A percentile compares a stretch with the other conserved stretches of the same genome.
These are phyloP conservation scores for Harpagifer antarcticus DNA, from an alignment of 2,797 vertebrate genomes.

Conservation along the genomic window DNA sequence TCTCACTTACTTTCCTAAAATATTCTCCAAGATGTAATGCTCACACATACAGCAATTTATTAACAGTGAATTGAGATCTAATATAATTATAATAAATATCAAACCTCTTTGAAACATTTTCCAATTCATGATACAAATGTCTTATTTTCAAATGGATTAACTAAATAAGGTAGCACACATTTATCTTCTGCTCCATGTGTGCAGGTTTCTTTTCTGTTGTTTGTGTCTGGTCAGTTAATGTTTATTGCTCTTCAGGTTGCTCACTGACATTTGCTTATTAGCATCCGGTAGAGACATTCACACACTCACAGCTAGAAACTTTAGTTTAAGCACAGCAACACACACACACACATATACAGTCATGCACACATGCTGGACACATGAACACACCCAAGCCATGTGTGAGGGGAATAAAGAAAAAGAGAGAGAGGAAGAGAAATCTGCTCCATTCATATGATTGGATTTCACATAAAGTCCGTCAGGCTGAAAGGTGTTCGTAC, in stretches of 20 bases:
- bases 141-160: background rate
- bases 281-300: background rate
- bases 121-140: background rate
- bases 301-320: constrained; percentile 20
- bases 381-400: constrained; percentile 35
- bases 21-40: background rate
- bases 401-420: constrained; percentile 23
- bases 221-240: background rate
- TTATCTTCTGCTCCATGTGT: background rate
- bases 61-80: background rate
- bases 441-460: constrained; percentile 42
- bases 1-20: background rate
- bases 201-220: background rate
- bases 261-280: background rate
- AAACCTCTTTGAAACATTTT: background rate
- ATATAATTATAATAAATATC: too few relatives aligned
- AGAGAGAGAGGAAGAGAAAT: constrained; percentile 45
- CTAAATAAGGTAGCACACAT: background rate
- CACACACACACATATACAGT: constrained; percentile 49
- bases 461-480: constrained; percentile 47
- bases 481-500: constrained; percentile 55
- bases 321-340: constrained; percentile 8
- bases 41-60: background rate
- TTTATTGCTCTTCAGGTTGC: background rate
- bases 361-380: constrained; percentile 63